A percentile compares a stretch with the other conserved stretches of the same genome.
phyloP scores from a whole-genome alignment of 2,113 vertebrate genomes.

The Microcebus griseorufus region DNA sequence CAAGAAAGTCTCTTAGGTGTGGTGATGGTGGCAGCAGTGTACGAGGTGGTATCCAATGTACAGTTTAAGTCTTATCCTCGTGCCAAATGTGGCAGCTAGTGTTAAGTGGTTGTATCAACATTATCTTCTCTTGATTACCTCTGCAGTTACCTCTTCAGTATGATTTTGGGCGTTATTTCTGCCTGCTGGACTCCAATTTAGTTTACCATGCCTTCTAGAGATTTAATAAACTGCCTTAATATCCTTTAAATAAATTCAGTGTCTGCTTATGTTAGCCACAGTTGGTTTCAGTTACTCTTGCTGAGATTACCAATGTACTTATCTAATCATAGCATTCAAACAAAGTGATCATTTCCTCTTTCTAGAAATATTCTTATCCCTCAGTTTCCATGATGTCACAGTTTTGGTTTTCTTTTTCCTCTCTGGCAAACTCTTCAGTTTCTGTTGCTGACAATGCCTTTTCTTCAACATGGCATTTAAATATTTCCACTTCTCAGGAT shows the following conservation, averaged over 20 bases:
- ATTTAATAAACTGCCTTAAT: background rate
- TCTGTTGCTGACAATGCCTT: background rate
- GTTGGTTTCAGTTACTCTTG: background rate
- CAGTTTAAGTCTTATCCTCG: background rate
- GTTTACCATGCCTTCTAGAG: background rate
- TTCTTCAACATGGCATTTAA: background rate
- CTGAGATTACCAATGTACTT: background rate
- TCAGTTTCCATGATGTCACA: background rate
- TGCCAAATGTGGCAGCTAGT: background rate
- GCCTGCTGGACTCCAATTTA: background rate
- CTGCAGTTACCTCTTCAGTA: background rate
- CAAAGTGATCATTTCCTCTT: background rate
- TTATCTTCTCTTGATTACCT: background rate
- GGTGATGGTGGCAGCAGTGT: background rate
- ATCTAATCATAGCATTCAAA: background rate
- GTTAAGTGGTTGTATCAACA: background rate
- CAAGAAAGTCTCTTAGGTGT: background rate
- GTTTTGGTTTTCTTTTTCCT: background rate
- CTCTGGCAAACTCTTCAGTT: background rate
- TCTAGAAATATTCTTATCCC: background rate
- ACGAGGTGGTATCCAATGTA: background rate
- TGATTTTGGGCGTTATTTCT: background rate
- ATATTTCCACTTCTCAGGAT: background rate
- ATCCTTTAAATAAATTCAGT: background rate
- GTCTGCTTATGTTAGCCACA: background rate